A percentile compares a stretch with the other conserved stretches of the same genome.
Evolutionary conservation across 2,797 vertebrate species (phyloP).

Genomic region (Loriculus beryllinus): DNA sequence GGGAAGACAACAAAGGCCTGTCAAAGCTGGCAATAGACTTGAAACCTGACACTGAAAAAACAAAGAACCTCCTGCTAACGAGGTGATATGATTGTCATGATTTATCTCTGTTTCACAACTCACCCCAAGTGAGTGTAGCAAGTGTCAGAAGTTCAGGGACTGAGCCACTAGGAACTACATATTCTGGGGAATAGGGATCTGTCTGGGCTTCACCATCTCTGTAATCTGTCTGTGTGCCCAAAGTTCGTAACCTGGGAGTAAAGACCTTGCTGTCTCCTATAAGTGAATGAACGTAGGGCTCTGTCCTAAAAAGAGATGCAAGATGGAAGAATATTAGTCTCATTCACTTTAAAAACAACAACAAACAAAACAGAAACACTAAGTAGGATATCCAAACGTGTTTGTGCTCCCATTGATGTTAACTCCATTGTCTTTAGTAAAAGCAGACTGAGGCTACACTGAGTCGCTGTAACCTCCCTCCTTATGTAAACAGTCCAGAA

Average conservation of each 20-base stretch:
- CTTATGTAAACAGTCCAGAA: neutral
- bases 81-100: accelerated
- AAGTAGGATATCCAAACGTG: neutral
- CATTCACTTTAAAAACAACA: neutral
- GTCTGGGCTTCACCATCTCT: slow-evolving; percentile 93
- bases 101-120: slow-evolving; percentile 45
- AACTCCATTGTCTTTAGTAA: neutral
- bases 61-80: neutral
- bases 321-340: neutral
- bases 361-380: neutral
- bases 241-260: slow-evolving; percentile 65
- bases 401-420: neutral
- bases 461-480: neutral
- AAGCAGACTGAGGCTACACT: neutral
- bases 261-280: neutral
- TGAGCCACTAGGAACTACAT: slow-evolving; percentile 76
- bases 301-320: slow-evolving; percentile 63
- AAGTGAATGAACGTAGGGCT: neutral
- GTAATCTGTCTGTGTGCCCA: slow-evolving; percentile 92
- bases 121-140: slow-evolving; percentile 88
- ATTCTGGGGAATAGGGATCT: slow-evolving; percentile 89
- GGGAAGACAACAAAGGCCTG: neutral
- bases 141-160: slow-evolving; percentile 87
- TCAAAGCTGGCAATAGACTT: neutral
- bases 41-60: neutral